Percentiles rank a stretch among this genome's conserved stretches.
These are phyloP conservation scores for Ectobius pallidus DNA, from an alignment of 2,888 invertebrate genomes.

Conservation along the genomic window DNA sequence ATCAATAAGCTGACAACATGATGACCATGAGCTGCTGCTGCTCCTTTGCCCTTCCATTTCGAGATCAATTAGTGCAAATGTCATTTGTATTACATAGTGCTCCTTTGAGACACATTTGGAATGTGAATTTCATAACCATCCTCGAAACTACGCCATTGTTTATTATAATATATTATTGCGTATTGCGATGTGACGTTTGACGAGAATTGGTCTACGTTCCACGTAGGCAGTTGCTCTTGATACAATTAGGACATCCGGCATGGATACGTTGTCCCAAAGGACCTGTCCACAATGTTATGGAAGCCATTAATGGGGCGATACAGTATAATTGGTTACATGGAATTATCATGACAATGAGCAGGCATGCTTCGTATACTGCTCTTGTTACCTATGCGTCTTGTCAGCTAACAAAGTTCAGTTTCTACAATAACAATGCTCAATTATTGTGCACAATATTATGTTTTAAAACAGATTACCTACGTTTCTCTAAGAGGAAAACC, in stretches of 20 bases:
- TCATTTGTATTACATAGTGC: neutral
- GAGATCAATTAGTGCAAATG: neutral
- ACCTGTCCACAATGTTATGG: slow-evolving; percentile 14
- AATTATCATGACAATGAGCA: slow-evolving; percentile 21
- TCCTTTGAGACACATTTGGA: slow-evolving; percentile 7
- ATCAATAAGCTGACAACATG: too few relatives aligned
- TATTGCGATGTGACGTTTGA: slow-evolving; percentile 19
- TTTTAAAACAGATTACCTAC: too few relatives aligned
- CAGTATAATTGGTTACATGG: slow-evolving; percentile 27
- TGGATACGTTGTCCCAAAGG: neutral
- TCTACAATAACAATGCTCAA: too few relatives aligned
- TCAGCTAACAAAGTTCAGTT: too few relatives aligned
- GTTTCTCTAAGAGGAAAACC: too few relatives aligned
- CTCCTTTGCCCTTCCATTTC: too few relatives aligned
- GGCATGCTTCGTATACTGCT: neutral
- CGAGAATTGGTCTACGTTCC: slow-evolving; percentile 3
- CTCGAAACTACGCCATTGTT: neutral
- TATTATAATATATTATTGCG: slow-evolving; percentile 24
- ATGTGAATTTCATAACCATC: neutral
- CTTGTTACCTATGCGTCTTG: too few relatives aligned
- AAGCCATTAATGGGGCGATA: slow-evolving; percentile 1
- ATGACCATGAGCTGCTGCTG: too few relatives aligned
- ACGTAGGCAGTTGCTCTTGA: neutral
- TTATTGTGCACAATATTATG: too few relatives aligned
- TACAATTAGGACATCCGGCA: slow-evolving; percentile 22